Percentiles rank a stretch among this genome's conserved stretches.
Evolutionary conservation across 1,140 invertebrate species (phyloP).

Genomic region (Arion vulgaris): DNA sequence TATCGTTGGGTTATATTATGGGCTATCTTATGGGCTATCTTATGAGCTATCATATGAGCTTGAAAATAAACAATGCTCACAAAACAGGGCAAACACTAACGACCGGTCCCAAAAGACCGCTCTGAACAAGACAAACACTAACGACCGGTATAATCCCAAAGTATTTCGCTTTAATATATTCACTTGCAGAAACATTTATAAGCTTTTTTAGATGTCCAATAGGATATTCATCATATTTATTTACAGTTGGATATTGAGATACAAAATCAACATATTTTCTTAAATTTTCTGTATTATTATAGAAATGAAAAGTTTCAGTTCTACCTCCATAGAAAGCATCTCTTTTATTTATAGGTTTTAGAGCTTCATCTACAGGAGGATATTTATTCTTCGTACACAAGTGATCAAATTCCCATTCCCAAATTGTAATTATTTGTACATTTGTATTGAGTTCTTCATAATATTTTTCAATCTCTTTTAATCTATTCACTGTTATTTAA

Average conservation of each 20-base stretch:
- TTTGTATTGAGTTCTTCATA: background rate
- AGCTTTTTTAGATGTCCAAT: background rate
- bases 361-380: constrained; percentile 3
- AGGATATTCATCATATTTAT: constrained; percentile 10
- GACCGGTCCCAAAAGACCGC: too few species aligned
- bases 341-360: constrained; percentile 1
- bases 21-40: too few species aligned
- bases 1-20: too few species aligned
- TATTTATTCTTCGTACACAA: background rate
- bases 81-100: too few species aligned
- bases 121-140: too few species aligned
- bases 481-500: background rate
- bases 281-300: constrained; percentile 8
- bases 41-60: too few species aligned
- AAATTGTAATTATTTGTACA: background rate
- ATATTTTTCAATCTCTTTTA: background rate
- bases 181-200: background rate
- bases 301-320: background rate
- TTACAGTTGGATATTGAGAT: background rate
- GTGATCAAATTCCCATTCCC: constrained; percentile 3
- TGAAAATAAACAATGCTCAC: too few species aligned
- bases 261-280: constrained; percentile 3
- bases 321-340: background rate
- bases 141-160: background rate
- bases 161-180: background rate